Evolutionary conservation across 2,888 invertebrate species (phyloP).

Genomic region (Drosophila fulvimacula): DNA sequence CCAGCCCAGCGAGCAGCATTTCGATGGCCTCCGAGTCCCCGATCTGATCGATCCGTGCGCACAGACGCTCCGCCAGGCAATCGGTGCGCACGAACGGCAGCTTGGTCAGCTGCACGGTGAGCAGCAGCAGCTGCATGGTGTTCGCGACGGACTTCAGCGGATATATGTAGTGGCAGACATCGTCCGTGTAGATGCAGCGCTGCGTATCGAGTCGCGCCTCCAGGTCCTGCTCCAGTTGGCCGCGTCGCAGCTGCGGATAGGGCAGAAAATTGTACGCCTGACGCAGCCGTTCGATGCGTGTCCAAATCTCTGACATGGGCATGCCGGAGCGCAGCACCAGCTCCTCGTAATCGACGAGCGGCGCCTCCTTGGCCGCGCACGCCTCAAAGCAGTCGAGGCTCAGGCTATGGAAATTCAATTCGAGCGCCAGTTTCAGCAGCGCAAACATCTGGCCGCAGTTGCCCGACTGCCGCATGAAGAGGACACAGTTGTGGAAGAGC

Average conservation of each 20-base stretch:
- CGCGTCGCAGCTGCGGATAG: slow-evolving; percentile 71
- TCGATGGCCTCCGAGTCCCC: slow-evolving; percentile 86
- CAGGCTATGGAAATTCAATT: slow-evolving; percentile 87
- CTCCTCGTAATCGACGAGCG: slow-evolving; percentile 87
- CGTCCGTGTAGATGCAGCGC: slow-evolving; percentile 88
- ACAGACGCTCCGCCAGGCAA: slow-evolving; percentile 84
- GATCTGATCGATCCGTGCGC: slow-evolving; percentile 73
- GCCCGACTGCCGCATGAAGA: slow-evolving; percentile 89
- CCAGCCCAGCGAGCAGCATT: slow-evolving; percentile 83
- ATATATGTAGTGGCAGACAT: slow-evolving; percentile 89
- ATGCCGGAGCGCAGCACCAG: slow-evolving; percentile 88
- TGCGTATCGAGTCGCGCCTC: slow-evolving; percentile 87
- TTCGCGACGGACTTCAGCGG: slow-evolving; percentile 87
- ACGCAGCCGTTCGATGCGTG: slow-evolving; percentile 90
- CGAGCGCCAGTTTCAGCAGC: slow-evolving; percentile 88
- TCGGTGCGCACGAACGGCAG: slow-evolving; percentile 87
- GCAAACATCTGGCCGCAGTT: slow-evolving; percentile 91
- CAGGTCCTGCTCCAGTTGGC: background rate
- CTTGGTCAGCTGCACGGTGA: slow-evolving; percentile 86
- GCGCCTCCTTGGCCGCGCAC: slow-evolving; percentile 72
- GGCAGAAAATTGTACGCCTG: slow-evolving; percentile 90
- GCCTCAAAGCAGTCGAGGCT: slow-evolving; percentile 82
- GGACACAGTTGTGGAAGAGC: slow-evolving; percentile 84
- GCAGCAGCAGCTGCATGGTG: slow-evolving; percentile 87
- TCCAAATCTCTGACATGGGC: slow-evolving; percentile 91